Percentiles rank a stretch among this genome's conserved stretches.
Evolutionary conservation across 2,888 invertebrate genomes (phyloP).

Genomic region (Epirrita christyi): DNA sequence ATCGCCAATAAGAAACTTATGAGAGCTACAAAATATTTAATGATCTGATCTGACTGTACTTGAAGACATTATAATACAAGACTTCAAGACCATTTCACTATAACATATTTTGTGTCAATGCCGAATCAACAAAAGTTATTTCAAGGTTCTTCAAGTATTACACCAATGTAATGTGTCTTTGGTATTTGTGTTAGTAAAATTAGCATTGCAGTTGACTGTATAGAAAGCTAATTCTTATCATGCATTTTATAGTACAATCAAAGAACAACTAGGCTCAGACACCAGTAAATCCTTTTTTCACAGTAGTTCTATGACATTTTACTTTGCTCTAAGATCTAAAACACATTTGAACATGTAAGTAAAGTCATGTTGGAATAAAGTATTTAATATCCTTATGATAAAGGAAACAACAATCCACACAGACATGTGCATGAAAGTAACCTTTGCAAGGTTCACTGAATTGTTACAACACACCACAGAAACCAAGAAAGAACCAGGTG

Average conservation of each 20-base stretch:
- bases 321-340: too few species aligned
- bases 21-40: neutral
- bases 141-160: conserved; percentile 1
- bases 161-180: conserved; percentile 6
- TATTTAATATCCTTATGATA: too few species aligned
- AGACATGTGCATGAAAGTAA: too few species aligned
- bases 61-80: neutral
- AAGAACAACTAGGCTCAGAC: neutral
- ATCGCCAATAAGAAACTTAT: neutral
- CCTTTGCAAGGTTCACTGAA: too few species aligned
- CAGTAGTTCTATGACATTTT: too few species aligned
- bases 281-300: neutral
- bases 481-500: too few species aligned
- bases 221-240: conserved; percentile 1
- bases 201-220: conserved; percentile 8
- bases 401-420: too few species aligned
- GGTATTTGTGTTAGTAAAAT: conserved; percentile 19
- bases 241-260: neutral
- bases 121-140: conserved; percentile 5
- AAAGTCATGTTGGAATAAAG: too few species aligned
- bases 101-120: conserved; percentile 6
- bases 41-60: neutral
- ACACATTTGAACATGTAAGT: too few species aligned
- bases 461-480: too few species aligned
- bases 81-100: neutral